phyloP scores from a whole-genome alignment of 2,888 invertebrate genomes.

The Lasioglossum morio region DNA sequence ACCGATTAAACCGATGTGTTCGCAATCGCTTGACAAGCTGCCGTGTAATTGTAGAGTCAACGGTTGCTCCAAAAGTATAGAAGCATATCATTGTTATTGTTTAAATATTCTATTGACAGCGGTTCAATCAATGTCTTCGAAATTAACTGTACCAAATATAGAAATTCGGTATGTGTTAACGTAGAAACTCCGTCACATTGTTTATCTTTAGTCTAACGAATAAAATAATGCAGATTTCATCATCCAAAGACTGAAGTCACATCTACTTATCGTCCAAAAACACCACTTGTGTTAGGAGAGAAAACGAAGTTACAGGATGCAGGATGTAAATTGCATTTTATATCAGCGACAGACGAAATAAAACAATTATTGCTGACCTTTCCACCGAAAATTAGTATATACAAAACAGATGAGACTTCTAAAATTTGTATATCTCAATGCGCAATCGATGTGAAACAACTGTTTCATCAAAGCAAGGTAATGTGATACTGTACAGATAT shows the following conservation, averaged over 20 bases:
- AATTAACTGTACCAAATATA: slow-evolving; percentile 70
- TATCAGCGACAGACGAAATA: slow-evolving; percentile 79
- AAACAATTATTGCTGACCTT: slow-evolving; percentile 76
- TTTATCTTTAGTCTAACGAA: background rate
- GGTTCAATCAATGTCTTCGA: slow-evolving; percentile 73
- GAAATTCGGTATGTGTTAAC: slow-evolving; percentile 78
- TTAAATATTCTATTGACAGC: slow-evolving; percentile 75
- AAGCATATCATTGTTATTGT: slow-evolving; percentile 78
- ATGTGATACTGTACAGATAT: slow-evolving; percentile 9
- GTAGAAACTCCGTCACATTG: background rate
- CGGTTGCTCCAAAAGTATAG: slow-evolving; percentile 63
- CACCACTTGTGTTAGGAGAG: slow-evolving; percentile 68
- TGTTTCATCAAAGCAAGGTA: slow-evolving; percentile 77
- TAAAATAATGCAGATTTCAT: slow-evolving; percentile 76
- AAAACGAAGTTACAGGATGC: slow-evolving; percentile 77
- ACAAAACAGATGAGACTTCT: slow-evolving; percentile 68
- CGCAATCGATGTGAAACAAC: slow-evolving; percentile 73
- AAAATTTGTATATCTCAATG: slow-evolving; percentile 74
- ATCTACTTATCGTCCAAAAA: slow-evolving; percentile 74
- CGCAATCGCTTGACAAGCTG: slow-evolving; percentile 43
- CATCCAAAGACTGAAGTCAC: slow-evolving; percentile 81
- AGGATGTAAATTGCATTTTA: slow-evolving; percentile 81
- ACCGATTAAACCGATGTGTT: slow-evolving; percentile 53
- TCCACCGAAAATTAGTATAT: slow-evolving; percentile 81
- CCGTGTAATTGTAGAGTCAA: slow-evolving; percentile 25